A percentile compares a stretch with the other conserved stretches of the same genome.
Evolutionary conservation across 2,888 invertebrate species (phyloP).

Genomic region (Epinotia nisella): DNA sequence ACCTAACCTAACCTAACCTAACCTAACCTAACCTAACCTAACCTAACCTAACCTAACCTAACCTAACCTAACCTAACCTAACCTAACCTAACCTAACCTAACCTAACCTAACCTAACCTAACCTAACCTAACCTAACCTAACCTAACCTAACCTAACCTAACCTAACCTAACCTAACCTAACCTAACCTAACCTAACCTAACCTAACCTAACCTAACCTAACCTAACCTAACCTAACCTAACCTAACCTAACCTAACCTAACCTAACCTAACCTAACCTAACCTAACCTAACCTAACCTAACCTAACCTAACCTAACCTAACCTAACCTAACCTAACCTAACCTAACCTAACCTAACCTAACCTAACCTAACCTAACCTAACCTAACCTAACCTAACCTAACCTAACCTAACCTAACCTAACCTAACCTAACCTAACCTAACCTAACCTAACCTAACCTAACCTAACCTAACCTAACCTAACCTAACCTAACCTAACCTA

Average conservation of each 20-base stretch:
- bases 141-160: constrained; percentile 45
- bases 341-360: constrained; percentile 44
- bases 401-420: no score
- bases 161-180: constrained; percentile 46
- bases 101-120: constrained; percentile 44
- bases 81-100: constrained; percentile 45
- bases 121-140: constrained; percentile 46
- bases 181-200: constrained; percentile 46
- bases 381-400: constrained; percentile 46
- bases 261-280: constrained; percentile 46
- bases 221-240: constrained; percentile 44
- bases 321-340: constrained; percentile 45
- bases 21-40: constrained; percentile 44
- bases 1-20: constrained; percentile 46
- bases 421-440: constrained; percentile 37
- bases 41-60: constrained; percentile 47
- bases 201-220: constrained; percentile 45
- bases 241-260: constrained; percentile 45
- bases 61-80: constrained; percentile 45
- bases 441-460: constrained; percentile 43
- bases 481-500: constrained; percentile 46
- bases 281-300: constrained; percentile 45
- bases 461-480: no score
- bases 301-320: constrained; percentile 46
- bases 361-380: constrained; percentile 45